phyloP scores from a whole-genome alignment of 2,113 vertebrate species.

The Progne subis region DNA sequence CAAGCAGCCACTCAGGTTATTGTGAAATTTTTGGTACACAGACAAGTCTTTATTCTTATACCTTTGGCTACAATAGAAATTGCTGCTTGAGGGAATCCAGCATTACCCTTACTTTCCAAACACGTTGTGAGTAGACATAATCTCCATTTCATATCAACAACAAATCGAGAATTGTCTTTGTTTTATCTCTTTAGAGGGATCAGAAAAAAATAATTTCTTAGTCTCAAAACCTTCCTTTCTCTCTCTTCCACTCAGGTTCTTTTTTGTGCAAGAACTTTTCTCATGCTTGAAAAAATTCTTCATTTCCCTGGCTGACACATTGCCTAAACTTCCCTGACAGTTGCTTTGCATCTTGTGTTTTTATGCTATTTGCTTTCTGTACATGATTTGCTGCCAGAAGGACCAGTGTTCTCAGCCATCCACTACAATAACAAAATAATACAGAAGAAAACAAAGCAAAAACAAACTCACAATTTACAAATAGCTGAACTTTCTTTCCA shows the following conservation, averaged over 20 bases:
- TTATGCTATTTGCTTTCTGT: not conserved
- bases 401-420: not conserved
- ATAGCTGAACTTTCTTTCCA: not conserved
- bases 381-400: not conserved
- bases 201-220: not conserved
- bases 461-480: not conserved
- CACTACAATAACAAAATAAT: not conserved
- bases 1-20: rapidly evolving
- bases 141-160: not conserved
- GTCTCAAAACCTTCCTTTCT: not conserved
- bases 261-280: not conserved
- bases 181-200: not conserved
- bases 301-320: not conserved
- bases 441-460: not conserved
- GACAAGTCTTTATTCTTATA: not conserved
- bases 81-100: not conserved
- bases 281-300: not conserved
- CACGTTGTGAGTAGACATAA: not conserved
- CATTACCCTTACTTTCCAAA: not conserved
- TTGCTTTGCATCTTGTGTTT: not conserved
- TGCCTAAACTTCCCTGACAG: not conserved
- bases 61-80: not conserved
- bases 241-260: not conserved
- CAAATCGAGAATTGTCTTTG: not conserved
- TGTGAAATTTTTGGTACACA: not conserved